Evolutionary conservation across 2,797 vertebrate genomes (phyloP).

Genomic region (Darevskia mixta): DNA sequence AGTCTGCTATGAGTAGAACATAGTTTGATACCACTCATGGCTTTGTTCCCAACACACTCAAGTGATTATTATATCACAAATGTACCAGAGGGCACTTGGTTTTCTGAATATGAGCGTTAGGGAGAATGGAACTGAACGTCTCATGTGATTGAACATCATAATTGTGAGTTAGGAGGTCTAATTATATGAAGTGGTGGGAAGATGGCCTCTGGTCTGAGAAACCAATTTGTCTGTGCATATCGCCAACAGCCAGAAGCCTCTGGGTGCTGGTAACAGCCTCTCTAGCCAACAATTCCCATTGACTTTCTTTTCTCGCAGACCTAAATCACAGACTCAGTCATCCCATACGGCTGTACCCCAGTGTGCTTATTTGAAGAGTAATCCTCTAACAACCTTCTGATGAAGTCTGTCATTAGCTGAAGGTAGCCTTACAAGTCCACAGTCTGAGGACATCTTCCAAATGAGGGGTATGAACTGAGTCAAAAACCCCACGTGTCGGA

Average conservation of each 20-base stretch:
- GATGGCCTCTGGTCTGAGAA: not conserved
- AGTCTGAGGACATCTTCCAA: not conserved
- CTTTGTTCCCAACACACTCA: not conserved
- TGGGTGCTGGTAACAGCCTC: too few relatives aligned
- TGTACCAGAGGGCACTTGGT: not conserved
- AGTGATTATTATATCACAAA: not conserved
- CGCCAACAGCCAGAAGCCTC: not conserved
- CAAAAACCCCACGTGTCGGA: not conserved
- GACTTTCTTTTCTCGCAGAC: too few relatives aligned
- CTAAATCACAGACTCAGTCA: not conserved
- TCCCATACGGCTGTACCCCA: too few relatives aligned
- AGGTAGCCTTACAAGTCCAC: not conserved
- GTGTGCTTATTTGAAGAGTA: not conserved
- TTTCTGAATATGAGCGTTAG: not conserved
- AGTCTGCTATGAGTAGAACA: too few relatives aligned
- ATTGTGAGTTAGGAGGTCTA: not conserved
- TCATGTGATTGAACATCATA: not conserved
- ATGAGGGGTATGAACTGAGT: not conserved
- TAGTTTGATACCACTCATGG: too few relatives aligned
- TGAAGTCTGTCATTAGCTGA: not conserved
- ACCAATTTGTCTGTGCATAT: not conserved
- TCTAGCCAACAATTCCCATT: not conserved
- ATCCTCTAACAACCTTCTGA: not conserved
- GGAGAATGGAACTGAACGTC: not conserved
- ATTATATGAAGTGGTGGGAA: not conserved